These are phyloP conservation scores for Malacoctenus gilli DNA, from an alignment of 2,797 vertebrate genomes.

Conservation along the genomic window DNA sequence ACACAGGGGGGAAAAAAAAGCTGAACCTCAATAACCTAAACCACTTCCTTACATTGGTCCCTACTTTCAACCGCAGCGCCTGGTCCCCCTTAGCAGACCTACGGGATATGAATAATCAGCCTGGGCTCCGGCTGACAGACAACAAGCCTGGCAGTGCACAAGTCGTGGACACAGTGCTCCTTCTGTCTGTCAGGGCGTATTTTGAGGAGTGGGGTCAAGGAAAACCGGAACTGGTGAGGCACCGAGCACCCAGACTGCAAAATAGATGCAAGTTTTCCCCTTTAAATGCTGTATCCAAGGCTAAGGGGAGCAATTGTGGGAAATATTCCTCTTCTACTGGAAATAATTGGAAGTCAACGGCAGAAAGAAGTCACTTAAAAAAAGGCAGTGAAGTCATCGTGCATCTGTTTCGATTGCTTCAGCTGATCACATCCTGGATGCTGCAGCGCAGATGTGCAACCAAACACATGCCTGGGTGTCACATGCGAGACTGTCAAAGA, in stretches of 20 bases:
- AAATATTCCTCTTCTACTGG: constrained; percentile 16
- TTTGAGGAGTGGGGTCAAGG: constrained; percentile 52
- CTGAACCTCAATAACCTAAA: constrained; percentile 75
- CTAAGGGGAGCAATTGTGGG: constrained; percentile 11
- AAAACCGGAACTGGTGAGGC: constrained; percentile 38
- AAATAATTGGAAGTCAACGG: constrained; percentile 39
- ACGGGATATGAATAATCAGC: constrained; percentile 64
- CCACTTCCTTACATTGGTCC: constrained; percentile 80
- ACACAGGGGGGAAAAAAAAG: constrained; percentile 65
- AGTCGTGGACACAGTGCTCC: constrained; percentile 47
- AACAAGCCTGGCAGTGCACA: constrained; percentile 53
- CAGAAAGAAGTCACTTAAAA: constrained; percentile 35
- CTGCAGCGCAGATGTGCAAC: constrained; percentile 49
- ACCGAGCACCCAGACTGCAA: constrained; percentile 38
- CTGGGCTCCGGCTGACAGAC: constrained; percentile 53
- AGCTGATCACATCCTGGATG: constrained; percentile 50
- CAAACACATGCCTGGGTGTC: constrained; percentile 62
- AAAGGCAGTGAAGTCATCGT: constrained; percentile 19
- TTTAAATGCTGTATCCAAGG: constrained; percentile 10
- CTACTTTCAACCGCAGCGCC: constrained; percentile 65
- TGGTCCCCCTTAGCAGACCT: constrained; percentile 52
- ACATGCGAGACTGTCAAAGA: constrained; percentile 55
- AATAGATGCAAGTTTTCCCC: constrained; percentile 33
- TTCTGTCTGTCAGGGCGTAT: constrained; percentile 50
- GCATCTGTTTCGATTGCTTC: constrained; percentile 8